A percentile compares a stretch with the other conserved stretches of the same genome.
Evolutionary conservation across 2,113 vertebrate species (phyloP).

Genomic region (Entomyzon cyanotis): DNA sequence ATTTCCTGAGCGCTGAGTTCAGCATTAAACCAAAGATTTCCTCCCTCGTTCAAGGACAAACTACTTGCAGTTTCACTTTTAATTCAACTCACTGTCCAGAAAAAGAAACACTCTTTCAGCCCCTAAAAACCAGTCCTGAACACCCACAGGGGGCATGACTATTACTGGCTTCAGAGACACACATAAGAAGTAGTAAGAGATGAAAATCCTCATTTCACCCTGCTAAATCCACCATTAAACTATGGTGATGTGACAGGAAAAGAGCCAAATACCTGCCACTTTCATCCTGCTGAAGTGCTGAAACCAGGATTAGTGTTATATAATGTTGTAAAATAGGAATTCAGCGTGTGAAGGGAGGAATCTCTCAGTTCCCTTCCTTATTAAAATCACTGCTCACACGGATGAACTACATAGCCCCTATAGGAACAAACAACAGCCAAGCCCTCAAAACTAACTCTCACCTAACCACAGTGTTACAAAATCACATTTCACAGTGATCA

Average conservation of each 20-base stretch:
- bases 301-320: constrained; percentile 39
- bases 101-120: not conserved
- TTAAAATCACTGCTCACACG: not conserved
- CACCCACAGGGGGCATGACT: not conserved
- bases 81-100: not conserved
- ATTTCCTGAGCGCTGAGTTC: not conserved
- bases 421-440: not conserved
- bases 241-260: constrained; percentile 25
- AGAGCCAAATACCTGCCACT: constrained; percentile 24
- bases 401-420: not conserved
- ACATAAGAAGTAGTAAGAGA: not conserved
- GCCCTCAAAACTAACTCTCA: not conserved
- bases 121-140: not conserved
- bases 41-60: not conserved
- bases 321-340: not conserved
- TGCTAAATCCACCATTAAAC: constrained; percentile 22
- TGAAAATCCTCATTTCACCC: constrained; percentile 42
- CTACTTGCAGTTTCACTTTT: not conserved
- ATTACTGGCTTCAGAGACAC: not conserved
- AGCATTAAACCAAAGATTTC: not conserved
- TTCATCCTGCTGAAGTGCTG: constrained; percentile 22
- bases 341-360: not conserved
- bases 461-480: not conserved
- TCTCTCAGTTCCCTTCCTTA: not conserved
- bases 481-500: not conserved